These are phyloP conservation scores for Goniozus legneri DNA, from an alignment of 1,140 invertebrate species.

Conservation along the genomic window DNA sequence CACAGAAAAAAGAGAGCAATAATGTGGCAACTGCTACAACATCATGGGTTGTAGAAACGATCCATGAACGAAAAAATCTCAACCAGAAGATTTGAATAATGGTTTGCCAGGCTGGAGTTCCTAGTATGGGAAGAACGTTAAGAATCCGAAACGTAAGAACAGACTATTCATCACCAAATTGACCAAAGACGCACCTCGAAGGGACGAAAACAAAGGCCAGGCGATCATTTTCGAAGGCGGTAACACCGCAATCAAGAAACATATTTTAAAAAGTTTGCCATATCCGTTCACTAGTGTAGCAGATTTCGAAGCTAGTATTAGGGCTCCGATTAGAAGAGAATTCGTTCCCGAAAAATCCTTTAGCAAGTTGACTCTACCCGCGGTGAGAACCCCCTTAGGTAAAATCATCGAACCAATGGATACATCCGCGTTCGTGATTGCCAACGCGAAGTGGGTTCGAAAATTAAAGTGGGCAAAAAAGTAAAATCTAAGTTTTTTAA, in stretches of 20 bases:
- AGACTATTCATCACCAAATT: conserved; percentile 58
- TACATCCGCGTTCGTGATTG: too few species aligned
- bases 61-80: conserved; percentile 55
- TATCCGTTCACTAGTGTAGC: conserved; percentile 83
- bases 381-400: conserved; percentile 77
- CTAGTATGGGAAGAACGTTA: conserved; percentile 86
- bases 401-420: conserved; percentile 86
- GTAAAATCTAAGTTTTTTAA: too few species aligned
- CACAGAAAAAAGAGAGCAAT: conserved; percentile 41
- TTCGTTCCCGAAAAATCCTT: conserved; percentile 86
- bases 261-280: conserved; percentile 82
- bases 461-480: too few species aligned
- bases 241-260: conserved; percentile 64
- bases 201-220: conserved; percentile 74
- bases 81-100: conserved; percentile 72
- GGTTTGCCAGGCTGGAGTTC: conserved; percentile 89
- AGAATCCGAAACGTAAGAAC: conserved; percentile 62
- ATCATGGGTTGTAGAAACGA: conserved; percentile 20
- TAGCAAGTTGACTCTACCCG: conserved; percentile 66
- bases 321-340: conserved; percentile 82
- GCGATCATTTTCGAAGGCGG: conserved; percentile 84
- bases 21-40: conserved; percentile 10
- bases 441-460: too few species aligned
- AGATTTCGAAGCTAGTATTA: conserved; percentile 88
- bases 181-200: conserved; percentile 55